Conservation (phyloP, 2,113 vertebrate genomes). For the Hippocampus abdominalis region DNA sequence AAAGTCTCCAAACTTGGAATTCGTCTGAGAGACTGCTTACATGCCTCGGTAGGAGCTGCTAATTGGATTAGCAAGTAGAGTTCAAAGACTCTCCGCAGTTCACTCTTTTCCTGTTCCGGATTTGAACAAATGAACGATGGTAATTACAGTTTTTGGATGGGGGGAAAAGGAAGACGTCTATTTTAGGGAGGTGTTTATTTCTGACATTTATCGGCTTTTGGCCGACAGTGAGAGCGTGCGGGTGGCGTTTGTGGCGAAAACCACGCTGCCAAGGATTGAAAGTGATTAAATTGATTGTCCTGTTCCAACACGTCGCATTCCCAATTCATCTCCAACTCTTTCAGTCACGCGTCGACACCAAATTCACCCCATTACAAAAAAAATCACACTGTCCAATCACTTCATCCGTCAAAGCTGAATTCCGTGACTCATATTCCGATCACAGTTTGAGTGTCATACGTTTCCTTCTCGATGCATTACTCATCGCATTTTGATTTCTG, state of each 20-base stretch:
- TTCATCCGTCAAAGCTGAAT: background rate
- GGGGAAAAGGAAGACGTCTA: background rate
- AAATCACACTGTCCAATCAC: background rate
- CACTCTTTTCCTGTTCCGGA: background rate
- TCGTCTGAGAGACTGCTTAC: no score
- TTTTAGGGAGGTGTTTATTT: no score
- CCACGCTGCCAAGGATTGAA: background rate
- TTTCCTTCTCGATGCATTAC: no score
- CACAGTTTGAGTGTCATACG: background rate
- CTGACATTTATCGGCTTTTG: no score
- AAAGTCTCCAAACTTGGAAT: no score
- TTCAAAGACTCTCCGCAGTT: background rate
- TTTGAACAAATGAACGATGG: background rate
- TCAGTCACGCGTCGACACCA: background rate
- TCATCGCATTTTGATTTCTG: no score
- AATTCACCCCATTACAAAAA: background rate
- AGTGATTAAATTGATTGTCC: background rate
- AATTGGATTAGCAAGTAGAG: background rate
- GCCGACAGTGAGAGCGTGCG: background rate
- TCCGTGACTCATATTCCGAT: background rate
- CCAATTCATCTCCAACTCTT: background rate
- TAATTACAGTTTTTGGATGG: background rate
- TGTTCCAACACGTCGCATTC: background rate
- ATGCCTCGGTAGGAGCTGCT: background rate
- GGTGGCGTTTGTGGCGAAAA: background rate